Evolutionary conservation across 2,113 vertebrate genomes (phyloP).

Genomic region (Peromyscus maniculatus): DNA sequence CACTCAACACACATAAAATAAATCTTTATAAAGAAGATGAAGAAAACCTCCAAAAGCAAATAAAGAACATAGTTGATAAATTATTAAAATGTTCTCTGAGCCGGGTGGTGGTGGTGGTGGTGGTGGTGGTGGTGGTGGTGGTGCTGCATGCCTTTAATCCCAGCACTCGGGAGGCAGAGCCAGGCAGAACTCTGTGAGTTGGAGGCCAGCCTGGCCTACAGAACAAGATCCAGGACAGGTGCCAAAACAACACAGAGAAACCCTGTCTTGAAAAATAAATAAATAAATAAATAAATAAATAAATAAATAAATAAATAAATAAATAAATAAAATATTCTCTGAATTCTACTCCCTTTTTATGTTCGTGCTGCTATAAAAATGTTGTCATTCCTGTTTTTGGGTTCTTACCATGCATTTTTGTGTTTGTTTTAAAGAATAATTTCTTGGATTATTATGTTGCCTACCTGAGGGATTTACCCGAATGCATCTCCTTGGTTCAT

Average conservation of each 20-base stretch:
- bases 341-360: neutral
- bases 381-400: neutral
- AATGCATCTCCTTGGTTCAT: slow-evolving; percentile 94
- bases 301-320: no score
- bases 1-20: neutral
- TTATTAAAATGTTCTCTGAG: slow-evolving; percentile 19
- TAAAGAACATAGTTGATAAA: slow-evolving; percentile 34
- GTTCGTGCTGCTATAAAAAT: neutral
- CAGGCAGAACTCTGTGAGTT: no score
- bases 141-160: no score
- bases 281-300: no score
- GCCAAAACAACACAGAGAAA: no score
- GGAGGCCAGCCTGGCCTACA: no score
- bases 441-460: slow-evolving; percentile 97
- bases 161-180: no score
- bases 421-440: slow-evolving; percentile 91
- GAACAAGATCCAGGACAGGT: no score
- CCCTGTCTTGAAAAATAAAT: no score
- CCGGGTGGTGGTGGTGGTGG: no score
- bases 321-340: slow-evolving; percentile 14
- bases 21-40: neutral
- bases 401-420: slow-evolving; percentile 72
- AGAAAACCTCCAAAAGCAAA: neutral
- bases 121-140: no score
- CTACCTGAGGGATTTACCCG: slow-evolving; percentile 96